Conservation (phyloP, 2,888 invertebrate genomes). For the Megalurothrips usitatus region DNA sequence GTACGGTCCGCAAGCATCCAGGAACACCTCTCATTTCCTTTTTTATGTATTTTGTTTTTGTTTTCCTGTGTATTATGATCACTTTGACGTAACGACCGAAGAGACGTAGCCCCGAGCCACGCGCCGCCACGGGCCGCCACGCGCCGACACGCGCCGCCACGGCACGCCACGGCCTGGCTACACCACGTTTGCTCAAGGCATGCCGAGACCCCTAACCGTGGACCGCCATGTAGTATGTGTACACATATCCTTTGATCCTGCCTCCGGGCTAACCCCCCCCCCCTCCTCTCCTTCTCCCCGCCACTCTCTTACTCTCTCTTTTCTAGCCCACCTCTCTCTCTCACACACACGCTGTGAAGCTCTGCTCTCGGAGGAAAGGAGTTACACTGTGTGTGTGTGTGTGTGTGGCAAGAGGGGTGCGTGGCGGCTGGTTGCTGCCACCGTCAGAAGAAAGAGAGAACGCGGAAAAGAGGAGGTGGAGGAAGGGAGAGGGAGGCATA, state of each 20-base stretch:
- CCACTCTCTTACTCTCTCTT: too few relatives aligned
- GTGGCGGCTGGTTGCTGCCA: neutral
- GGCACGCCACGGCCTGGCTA: too few relatives aligned
- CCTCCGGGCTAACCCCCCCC: neutral
- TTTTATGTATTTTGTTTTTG: neutral
- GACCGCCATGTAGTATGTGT: neutral
- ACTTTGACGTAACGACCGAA: neutral
- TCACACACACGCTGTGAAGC: too few relatives aligned
- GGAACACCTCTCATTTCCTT: too few relatives aligned
- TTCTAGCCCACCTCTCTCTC: too few relatives aligned
- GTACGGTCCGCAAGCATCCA: too few relatives aligned
- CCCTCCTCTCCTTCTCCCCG: too few relatives aligned
- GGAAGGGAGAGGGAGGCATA: neutral
- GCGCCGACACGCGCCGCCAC: too few relatives aligned
- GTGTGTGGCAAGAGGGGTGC: neutral
- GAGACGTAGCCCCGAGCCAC: neutral
- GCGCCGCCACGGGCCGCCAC: too few relatives aligned
- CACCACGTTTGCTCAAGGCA: neutral
- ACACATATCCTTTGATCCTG: conserved; percentile 4
- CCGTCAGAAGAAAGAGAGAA: neutral
- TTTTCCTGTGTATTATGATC: neutral
- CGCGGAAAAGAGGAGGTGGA: neutral
- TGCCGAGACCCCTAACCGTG: neutral
- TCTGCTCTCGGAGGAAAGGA: too few relatives aligned
- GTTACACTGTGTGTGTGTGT: too few relatives aligned